Base-by-base conservation (phyloP, 2,797 vertebrate species). In the Pseudomugil gertrudae region DNA sequence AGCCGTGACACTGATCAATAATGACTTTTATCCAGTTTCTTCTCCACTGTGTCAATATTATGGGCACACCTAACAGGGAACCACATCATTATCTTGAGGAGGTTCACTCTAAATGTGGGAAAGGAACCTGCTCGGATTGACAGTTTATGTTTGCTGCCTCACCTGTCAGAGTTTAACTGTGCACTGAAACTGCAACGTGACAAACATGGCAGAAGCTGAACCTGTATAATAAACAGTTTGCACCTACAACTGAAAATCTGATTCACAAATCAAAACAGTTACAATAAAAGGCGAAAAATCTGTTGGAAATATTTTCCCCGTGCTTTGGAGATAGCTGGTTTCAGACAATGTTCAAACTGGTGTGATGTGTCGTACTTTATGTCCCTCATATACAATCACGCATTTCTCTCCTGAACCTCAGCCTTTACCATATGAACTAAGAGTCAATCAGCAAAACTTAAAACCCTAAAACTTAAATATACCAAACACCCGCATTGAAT, bases 1-100 rank as follows among this genome's bases (percentile, higher is more conserved):
- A 52, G 69, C 88, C 81, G 69, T 72, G 75, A 79, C 13, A 95
- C 92, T 87, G 93, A 96, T 97, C 95, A 95, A 96, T 96, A 96
- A 94, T 84, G 87, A 63, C 13, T 24, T 13, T 4, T 14, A 48
- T 15, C 13, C 13, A n/a, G 59, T 40, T 70, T 75, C 6, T 74
- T n/a, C 74, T 70, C 63, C 55, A 52, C 74, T 57, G 24, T 74
- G 77, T 69, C 73, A 59, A 55, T 69, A 60, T 48, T 64, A 14
- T 32, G 55, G 35, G 65, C 38, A 17, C 57, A 26, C 66, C 27
- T n/a, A 33, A 71, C 19, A 9, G 27, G 13, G 43, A 23, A 51
- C 36, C 68, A 71, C 57, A 59, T 36, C 62, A 40, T 40, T 15
- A 40, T 17, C 17, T 5, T 40, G 17, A 40, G 5, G 17, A 40